A percentile compares a stretch with the other conserved stretches of the same genome.
Conservation (phyloP, 1,140 invertebrate genomes). For the Brachystomella parvula region DNA sequence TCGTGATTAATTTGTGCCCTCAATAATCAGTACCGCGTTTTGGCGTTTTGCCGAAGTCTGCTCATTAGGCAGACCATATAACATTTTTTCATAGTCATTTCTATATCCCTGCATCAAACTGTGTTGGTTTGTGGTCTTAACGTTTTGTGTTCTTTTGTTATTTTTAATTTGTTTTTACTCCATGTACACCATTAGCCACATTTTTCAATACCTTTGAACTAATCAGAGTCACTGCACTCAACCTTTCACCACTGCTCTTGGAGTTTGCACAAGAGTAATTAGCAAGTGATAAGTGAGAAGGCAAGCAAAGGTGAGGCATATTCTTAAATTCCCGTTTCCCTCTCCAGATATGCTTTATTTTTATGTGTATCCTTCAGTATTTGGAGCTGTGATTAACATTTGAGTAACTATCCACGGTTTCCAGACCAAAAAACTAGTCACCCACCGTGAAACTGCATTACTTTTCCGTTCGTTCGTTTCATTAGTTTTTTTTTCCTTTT, state of each 20-base stretch:
- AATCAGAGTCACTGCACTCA: not conserved
- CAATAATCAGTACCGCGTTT: not conserved
- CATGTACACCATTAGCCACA: slow-evolving; percentile 3
- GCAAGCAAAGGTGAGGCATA: not conserved
- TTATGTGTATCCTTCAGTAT: not conserved
- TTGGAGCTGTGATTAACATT: too few relatives aligned
- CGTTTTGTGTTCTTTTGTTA: slow-evolving; percentile 8
- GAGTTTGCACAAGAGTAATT: not conserved
- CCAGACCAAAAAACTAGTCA: too few relatives aligned
- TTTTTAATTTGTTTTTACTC: not conserved
- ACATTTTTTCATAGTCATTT: not conserved
- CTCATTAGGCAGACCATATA: not conserved
- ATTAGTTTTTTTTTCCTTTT: too few relatives aligned
- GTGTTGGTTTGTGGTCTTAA: not conserved
- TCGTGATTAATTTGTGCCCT: not conserved
- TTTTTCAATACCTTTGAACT: slow-evolving; percentile 4
- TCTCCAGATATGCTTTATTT: not conserved
- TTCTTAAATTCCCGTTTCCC: not conserved
- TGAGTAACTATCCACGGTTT: too few relatives aligned
- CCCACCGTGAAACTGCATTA: too few relatives aligned
- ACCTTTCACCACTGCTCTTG: not conserved
- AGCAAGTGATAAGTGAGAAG: not conserved
- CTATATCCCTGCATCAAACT: not conserved
- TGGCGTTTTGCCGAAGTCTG: too few relatives aligned
- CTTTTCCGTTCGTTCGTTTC: too few relatives aligned